Percentiles rank a stretch among this genome's conserved stretches.
These are phyloP conservation scores for Stenopsyche tienmushanensis DNA, from an alignment of 1,140 invertebrate genomes.

Conservation along the genomic window DNA sequence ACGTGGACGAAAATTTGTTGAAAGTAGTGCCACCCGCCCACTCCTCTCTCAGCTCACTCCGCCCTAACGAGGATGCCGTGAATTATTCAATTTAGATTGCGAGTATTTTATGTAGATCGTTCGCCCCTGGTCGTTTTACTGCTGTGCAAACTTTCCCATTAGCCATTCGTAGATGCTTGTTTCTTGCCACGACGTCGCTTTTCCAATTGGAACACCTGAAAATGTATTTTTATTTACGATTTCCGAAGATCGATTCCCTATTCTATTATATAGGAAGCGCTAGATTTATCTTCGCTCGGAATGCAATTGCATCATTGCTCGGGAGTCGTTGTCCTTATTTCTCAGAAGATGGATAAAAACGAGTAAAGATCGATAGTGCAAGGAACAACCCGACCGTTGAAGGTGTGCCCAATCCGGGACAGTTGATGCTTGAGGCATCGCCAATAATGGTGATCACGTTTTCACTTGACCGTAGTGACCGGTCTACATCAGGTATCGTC, in stretches of 20 bases:
- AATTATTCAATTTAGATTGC: slow-evolving; percentile 41
- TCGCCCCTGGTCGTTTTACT: background rate
- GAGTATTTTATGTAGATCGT: background rate
- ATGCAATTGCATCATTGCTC: background rate
- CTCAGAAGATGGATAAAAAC: background rate
- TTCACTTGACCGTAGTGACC: slow-evolving; percentile 31
- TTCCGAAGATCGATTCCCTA: background rate
- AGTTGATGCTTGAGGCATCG: slow-evolving; percentile 19
- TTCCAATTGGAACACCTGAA: background rate
- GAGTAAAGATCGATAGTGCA: too few relatives aligned
- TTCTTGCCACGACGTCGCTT: background rate
- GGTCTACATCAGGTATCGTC: background rate
- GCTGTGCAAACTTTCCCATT: slow-evolving; percentile 15
- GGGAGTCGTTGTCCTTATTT: background rate
- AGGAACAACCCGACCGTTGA: background rate
- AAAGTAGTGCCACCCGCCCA: slow-evolving; percentile 3
- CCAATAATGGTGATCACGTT: slow-evolving; percentile 31
- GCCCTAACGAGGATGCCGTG: slow-evolving; percentile 38
- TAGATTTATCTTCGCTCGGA: background rate
- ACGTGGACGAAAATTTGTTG: slow-evolving; percentile 15
- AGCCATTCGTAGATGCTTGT: background rate
- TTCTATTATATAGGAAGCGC: background rate
- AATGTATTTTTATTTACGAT: background rate
- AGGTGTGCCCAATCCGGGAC: slow-evolving; percentile 18
- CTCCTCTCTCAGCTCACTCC: slow-evolving; percentile 15